Conservation (phyloP, 2,113 vertebrate species). For the Pleuronectes platessa region DNA sequence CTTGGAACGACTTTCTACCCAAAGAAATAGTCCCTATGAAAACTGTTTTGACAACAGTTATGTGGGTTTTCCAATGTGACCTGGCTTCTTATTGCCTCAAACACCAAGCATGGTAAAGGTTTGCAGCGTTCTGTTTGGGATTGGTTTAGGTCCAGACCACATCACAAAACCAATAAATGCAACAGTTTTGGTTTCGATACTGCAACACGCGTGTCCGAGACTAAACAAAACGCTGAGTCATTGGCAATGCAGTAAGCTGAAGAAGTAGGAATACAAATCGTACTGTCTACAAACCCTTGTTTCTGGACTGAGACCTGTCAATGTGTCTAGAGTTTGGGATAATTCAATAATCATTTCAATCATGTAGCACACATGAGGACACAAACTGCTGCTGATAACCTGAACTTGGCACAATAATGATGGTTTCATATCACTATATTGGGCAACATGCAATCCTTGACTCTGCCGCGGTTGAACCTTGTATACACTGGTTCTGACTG, state of each 20-base stretch:
- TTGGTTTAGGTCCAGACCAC: background rate
- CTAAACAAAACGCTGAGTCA: background rate
- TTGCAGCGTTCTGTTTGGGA: background rate
- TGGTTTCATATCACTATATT: background rate
- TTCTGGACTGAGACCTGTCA: background rate
- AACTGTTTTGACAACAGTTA: background rate
- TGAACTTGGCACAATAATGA: background rate
- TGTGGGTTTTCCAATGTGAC: background rate
- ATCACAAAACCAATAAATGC: background rate
- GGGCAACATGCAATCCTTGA: background rate
- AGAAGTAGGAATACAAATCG: background rate
- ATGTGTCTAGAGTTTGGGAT: too few relatives aligned
- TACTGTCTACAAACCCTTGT: background rate
- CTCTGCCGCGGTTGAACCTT: background rate
- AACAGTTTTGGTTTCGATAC: background rate
- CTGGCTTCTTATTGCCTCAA: background rate
- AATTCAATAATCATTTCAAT: too few relatives aligned
- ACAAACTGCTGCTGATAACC: background rate
- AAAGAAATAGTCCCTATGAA: background rate
- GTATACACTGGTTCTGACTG: background rate
- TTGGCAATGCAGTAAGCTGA: background rate
- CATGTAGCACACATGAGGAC: background rate
- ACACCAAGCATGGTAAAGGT: background rate
- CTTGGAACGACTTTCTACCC: too few relatives aligned
- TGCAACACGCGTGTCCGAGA: background rate